These are phyloP conservation scores for Melinaea menophilus DNA, from an alignment of 2,888 invertebrate species.

Conservation along the genomic window DNA sequence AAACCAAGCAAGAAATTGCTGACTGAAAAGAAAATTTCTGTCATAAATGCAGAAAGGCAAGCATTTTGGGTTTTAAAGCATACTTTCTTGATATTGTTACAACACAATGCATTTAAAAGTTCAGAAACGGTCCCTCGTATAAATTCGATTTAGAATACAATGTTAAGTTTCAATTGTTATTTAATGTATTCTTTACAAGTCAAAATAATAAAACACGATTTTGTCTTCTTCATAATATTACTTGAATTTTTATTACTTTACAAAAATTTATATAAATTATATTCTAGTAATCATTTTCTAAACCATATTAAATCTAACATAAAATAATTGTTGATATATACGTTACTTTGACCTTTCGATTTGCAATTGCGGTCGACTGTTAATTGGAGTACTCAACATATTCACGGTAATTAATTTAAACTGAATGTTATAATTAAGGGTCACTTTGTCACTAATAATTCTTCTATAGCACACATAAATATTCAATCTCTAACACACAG, in stretches of 20 bases:
- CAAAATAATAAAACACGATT: not conserved
- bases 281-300: no score
- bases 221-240: not conserved
- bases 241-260: no score
- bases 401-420: conserved; percentile 5
- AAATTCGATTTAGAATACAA: conserved; percentile 9
- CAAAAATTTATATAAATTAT: no score
- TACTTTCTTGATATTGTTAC: conserved; percentile 5
- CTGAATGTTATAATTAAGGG: not conserved
- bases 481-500: no score
- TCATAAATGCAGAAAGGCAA: conserved; percentile 10
- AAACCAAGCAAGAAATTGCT: conserved; percentile 15
- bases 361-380: not conserved
- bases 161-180: not conserved
- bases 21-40: conserved; percentile 16
- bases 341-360: conserved; percentile 2
- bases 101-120: conserved; percentile 13
- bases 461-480: no score
- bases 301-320: no score
- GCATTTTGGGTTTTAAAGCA: conserved; percentile 13
- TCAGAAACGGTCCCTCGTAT: conserved; percentile 10
- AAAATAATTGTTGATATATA: not conserved
- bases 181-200: not conserved
- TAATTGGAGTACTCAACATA: not conserved
- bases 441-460: not conserved